phyloP scores from a whole-genome alignment of 2,888 invertebrate species.

The Caenorhabditis sp. region DNA sequence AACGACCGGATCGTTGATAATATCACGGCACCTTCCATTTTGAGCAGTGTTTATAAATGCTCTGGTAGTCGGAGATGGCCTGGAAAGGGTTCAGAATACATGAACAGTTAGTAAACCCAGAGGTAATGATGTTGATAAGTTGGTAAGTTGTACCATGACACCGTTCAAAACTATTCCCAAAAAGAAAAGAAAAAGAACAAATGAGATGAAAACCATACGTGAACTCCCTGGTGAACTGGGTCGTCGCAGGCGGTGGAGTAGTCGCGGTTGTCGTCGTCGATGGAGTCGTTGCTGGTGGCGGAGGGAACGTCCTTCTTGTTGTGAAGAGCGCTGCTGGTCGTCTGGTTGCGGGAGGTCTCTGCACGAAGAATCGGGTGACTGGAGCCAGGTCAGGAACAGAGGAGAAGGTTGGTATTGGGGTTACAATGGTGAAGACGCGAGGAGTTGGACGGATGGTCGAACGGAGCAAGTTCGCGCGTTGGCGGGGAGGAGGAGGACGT shows the following conservation, averaged over 20 bases:
- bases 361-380: slow-evolving; percentile 52
- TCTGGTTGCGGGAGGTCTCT: slow-evolving; percentile 21
- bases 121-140: not conserved
- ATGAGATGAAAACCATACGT: slow-evolving; percentile 38
- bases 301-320: slow-evolving; percentile 36
- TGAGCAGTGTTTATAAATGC: slow-evolving; percentile 33
- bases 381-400: slow-evolving; percentile 41
- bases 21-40: slow-evolving; percentile 68
- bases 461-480: slow-evolving; percentile 33
- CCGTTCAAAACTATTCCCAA: slow-evolving; percentile 1
- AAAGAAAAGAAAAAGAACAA: slow-evolving; percentile 8
- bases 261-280: slow-evolving; percentile 48
- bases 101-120: slow-evolving; percentile 33
- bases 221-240: slow-evolving; percentile 42
- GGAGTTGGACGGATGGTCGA: slow-evolving; percentile 54
- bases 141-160: slow-evolving; percentile 1
- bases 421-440: slow-evolving; percentile 42
- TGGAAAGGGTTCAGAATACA: not conserved
- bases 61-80: slow-evolving; percentile 50
- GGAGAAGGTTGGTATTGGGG: slow-evolving; percentile 45
- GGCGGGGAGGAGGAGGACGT: slow-evolving; percentile 33
- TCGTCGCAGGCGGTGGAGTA: slow-evolving; percentile 43
- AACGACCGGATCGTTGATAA: slow-evolving; percentile 71
- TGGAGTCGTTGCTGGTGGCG: slow-evolving; percentile 15
- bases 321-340: slow-evolving; percentile 34